Evolutionary conservation across 2,113 vertebrate species (phyloP).

Genomic region (Burhinus oedicnemus): DNA sequence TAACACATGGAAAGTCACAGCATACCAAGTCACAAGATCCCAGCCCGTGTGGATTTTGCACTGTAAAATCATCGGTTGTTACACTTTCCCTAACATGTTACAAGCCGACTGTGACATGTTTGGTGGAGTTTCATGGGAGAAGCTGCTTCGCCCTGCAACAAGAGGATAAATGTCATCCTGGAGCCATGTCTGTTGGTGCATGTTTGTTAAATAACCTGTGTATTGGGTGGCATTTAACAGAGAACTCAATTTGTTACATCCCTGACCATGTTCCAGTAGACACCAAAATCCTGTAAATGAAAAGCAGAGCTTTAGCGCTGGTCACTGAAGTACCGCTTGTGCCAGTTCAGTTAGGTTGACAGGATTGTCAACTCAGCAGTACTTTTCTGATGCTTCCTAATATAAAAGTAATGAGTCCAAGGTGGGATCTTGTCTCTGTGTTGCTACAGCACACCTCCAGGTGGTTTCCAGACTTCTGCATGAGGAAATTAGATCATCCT

Average conservation of each 20-base stretch:
- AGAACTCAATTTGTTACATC: background rate
- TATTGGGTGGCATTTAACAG: background rate
- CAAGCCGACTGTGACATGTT: fast-evolving
- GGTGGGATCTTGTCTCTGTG: background rate
- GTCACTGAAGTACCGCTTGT: background rate
- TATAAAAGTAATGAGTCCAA: background rate
- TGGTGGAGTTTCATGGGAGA: background rate
- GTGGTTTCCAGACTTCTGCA: background rate
- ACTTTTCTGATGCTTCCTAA: background rate
- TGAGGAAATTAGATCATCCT: background rate
- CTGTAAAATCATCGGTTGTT: background rate
- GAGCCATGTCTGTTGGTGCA: background rate
- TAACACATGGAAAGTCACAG: background rate
- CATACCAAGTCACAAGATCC: background rate
- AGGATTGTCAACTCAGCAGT: background rate
- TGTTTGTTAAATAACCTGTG: background rate
- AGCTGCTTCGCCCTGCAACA: background rate
- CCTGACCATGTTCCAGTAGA: background rate
- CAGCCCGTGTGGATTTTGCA: background rate
- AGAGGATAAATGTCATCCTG: background rate
- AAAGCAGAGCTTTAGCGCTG: background rate
- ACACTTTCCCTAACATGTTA: background rate
- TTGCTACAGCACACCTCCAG: background rate
- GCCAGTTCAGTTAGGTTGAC: background rate
- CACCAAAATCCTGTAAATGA: background rate